Conservation (phyloP, 2,797 vertebrate species). For the Myotis findleyi region DNA sequence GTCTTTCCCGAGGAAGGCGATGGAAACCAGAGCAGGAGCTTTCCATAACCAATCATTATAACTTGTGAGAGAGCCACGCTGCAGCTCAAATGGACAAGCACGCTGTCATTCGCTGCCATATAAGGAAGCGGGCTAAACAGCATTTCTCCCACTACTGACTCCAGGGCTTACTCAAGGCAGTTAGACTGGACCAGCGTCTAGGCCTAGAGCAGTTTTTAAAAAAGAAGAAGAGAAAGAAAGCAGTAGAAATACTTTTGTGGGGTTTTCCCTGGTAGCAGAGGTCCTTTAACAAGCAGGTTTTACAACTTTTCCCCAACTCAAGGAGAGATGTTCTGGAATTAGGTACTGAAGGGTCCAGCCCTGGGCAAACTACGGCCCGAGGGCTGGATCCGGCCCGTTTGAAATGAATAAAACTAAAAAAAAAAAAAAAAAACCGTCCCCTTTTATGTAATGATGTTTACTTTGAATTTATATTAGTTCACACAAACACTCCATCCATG, state of each 20-base stretch:
- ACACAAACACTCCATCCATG: too few species aligned
- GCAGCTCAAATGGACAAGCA: slow-evolving; percentile 38
- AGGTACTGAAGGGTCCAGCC: neutral
- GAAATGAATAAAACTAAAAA: too few species aligned
- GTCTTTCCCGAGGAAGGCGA: slow-evolving; percentile 37
- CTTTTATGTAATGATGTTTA: too few species aligned
- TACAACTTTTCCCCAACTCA: neutral
- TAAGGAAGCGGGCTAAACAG: slow-evolving; percentile 67
- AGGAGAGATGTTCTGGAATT: neutral
- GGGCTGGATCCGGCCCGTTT: too few species aligned
- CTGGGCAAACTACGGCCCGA: too few species aligned
- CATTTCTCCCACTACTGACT: slow-evolving; percentile 5
- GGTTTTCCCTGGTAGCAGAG: slow-evolving; percentile 6
- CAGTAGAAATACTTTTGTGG: neutral
- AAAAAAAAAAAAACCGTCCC: too few species aligned
- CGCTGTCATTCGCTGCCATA: slow-evolving; percentile 72
- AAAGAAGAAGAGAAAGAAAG: neutral
- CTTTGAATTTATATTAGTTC: too few species aligned
- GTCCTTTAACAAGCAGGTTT: neutral
- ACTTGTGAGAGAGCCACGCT: slow-evolving; percentile 69
- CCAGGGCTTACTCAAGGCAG: neutral
- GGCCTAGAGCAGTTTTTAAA: neutral
- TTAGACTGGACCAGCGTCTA: neutral
- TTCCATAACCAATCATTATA: slow-evolving; percentile 70
- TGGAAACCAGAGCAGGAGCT: slow-evolving; percentile 66